phyloP scores from a whole-genome alignment of 2,113 vertebrate species.

The Antennarius striatus region DNA sequence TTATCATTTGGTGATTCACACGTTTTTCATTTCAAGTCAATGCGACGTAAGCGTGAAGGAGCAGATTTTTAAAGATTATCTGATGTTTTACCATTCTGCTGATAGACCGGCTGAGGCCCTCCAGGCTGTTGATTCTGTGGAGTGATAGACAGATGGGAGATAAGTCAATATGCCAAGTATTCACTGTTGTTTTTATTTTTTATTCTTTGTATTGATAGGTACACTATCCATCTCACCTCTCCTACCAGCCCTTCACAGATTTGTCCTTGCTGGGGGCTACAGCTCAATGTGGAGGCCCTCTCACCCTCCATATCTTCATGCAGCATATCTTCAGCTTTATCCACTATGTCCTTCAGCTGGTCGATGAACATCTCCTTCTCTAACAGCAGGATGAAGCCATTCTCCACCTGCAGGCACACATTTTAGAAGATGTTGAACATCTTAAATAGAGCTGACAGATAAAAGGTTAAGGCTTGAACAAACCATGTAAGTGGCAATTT shows the following conservation, averaged over 20 bases:
- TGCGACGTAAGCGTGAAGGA: neutral
- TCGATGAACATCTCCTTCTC: slow-evolving; percentile 98
- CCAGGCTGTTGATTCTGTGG: slow-evolving; percentile 80
- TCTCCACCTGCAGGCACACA: slow-evolving; percentile 85
- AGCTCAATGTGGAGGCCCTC: slow-evolving; percentile 81
- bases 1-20: neutral
- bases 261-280: slow-evolving; percentile 83
- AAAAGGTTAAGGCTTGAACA: slow-evolving; percentile 36
- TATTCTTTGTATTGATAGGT: neutral
- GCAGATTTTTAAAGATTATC: slow-evolving; percentile 3
- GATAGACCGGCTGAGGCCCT: slow-evolving; percentile 86
- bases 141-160: slow-evolving; percentile 20
- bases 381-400: slow-evolving; percentile 91
- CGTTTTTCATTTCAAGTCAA: neutral
- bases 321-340: slow-evolving; percentile 98
- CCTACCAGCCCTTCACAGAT: slow-evolving; percentile 65
- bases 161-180: neutral
- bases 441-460: neutral
- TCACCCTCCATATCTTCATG: slow-evolving; percentile 91
- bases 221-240: slow-evolving; percentile 77
- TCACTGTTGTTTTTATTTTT: neutral
- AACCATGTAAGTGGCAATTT: slow-evolving; percentile 98
- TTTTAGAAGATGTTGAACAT: slow-evolving; percentile 9
- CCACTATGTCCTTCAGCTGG: slow-evolving; percentile 97
- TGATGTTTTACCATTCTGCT: slow-evolving; percentile 88